Evolutionary conservation across 2,797 vertebrate genomes (phyloP).

Genomic region (Mionectes olivaceus): DNA sequence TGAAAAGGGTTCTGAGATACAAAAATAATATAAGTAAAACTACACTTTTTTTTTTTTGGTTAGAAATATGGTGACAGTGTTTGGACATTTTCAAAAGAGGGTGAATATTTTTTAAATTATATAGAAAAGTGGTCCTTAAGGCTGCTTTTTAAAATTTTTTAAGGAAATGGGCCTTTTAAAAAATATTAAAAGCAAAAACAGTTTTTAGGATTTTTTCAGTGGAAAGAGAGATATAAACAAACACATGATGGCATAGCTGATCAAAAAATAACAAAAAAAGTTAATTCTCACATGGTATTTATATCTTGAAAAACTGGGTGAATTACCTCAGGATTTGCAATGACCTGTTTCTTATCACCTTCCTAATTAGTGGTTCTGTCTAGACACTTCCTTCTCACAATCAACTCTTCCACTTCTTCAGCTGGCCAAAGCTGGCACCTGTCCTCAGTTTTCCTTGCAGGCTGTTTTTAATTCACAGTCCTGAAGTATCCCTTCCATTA

Average conservation of each 20-base stretch:
- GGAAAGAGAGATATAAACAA: background rate
- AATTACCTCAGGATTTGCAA: background rate
- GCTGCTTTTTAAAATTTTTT: background rate
- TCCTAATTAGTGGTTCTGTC: constrained; percentile 11
- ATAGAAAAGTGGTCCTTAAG: background rate
- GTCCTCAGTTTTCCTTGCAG: background rate
- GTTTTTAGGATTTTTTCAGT: background rate
- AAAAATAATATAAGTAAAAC: background rate
- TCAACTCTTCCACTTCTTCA: background rate
- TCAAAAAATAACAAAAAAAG: background rate
- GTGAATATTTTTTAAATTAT: background rate
- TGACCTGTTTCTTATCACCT: background rate
- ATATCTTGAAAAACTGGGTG: background rate
- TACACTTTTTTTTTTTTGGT: background rate
- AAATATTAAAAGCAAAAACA: background rate
- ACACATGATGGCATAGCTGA: background rate
- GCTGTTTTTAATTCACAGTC: constrained; percentile 22
- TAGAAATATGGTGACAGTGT: background rate
- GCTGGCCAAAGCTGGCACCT: constrained; percentile 33
- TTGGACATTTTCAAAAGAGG: background rate
- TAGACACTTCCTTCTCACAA: background rate
- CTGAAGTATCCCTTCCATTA: background rate
- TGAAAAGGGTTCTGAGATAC: background rate
- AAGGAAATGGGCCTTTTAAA: background rate
- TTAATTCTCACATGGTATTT: background rate